Percentiles rank a stretch among this genome's conserved stretches.
Evolutionary conservation across 2,888 invertebrate species (phyloP).

Genomic region (Synanthedon vespiformis): DNA sequence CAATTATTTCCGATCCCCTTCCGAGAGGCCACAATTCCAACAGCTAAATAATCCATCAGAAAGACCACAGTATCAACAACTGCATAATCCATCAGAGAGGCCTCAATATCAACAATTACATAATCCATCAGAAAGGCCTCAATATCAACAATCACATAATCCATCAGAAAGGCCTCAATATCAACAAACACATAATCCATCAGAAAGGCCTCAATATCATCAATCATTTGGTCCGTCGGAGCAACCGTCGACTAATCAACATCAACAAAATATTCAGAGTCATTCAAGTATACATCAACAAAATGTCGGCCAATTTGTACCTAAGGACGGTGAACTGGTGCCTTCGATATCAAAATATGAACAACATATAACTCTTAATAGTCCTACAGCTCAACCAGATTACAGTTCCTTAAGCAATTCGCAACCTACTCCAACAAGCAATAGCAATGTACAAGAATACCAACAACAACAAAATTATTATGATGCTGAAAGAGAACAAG

Average conservation of each 20-base stretch:
- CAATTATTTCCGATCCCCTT: constrained; percentile 30
- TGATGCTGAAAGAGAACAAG: constrained; percentile 52
- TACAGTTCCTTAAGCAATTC: constrained; percentile 33
- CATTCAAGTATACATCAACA: constrained; percentile 34
- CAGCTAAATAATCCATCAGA: constrained; percentile 44
- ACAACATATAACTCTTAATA: constrained; percentile 77
- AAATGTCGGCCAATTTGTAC: constrained; percentile 60
- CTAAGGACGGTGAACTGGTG: constrained; percentile 79
- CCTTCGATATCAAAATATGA: constrained; percentile 84
- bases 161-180: constrained; percentile 38
- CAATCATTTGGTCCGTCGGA: constrained; percentile 25
- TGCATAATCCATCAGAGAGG: constrained; percentile 32
- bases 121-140: constrained; percentile 40
- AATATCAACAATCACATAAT: constrained; percentile 33
- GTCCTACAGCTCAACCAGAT: constrained; percentile 32
- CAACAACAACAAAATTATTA: constrained; percentile 41
- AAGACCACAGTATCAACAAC: constrained; percentile 33
- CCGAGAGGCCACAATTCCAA: constrained; percentile 28
- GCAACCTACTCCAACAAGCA: constrained; percentile 19
- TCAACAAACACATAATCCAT: constrained; percentile 35
- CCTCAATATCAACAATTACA: constrained; percentile 32
- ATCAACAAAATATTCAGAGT: constrained; percentile 28
- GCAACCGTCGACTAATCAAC: constrained; percentile 31
- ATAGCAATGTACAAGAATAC: constrained; percentile 14
- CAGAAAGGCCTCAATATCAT: constrained; percentile 28